Base-by-base conservation (phyloP, 2,797 vertebrate species). In the Mastacembelus armatus region DNA sequence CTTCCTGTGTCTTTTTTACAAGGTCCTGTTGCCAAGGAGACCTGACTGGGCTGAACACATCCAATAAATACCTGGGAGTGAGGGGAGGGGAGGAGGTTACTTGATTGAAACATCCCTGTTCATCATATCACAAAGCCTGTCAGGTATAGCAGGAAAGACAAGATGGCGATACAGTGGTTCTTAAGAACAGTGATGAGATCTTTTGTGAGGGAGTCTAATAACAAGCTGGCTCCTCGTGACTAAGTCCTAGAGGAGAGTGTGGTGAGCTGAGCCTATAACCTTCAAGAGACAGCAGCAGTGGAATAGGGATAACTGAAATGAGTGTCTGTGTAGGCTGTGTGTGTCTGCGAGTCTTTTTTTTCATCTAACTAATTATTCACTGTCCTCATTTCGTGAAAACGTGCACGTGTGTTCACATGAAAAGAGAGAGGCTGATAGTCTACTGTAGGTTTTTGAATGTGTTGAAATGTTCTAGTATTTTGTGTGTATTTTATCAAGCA, bases 241-340 rank as follows among this genome's bases (percentile, higher is more conserved):
- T 57, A 15, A 50, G 43, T 69, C 76, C 77, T 78, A 40, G 39
- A 66, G 66, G 69, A 77, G 51, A 26, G 29, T 65, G 58, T 71
- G 66, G 56, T 60, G 76, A 83, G 65, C 70, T 56, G 30, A 82
- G 75, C 64, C 67, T 58, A 42, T 81, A 82, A 87, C 84, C 83
- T 82, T 86, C 69, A 83, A 65, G 62, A 87, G 68, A 74, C 69
- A 21, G 73, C 78, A 77, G 71, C 75, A 60, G 77, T 80, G 73
- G 62, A 78, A 78, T 55, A 48, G 62, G 69, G 81, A 81, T 90
- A 75, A 85, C 89, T 91, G 83, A 91, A 89, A 89, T 78, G 78
- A 83, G 77, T 86, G 71, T 81, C 78, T 84, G 84, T 77, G 71
- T 63, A 71, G 74, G 64, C 50, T 64, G 62, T 21, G 66, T n/a